These are phyloP conservation scores for Tachina grossa DNA, from an alignment of 2,888 invertebrate genomes.

Conservation along the genomic window DNA sequence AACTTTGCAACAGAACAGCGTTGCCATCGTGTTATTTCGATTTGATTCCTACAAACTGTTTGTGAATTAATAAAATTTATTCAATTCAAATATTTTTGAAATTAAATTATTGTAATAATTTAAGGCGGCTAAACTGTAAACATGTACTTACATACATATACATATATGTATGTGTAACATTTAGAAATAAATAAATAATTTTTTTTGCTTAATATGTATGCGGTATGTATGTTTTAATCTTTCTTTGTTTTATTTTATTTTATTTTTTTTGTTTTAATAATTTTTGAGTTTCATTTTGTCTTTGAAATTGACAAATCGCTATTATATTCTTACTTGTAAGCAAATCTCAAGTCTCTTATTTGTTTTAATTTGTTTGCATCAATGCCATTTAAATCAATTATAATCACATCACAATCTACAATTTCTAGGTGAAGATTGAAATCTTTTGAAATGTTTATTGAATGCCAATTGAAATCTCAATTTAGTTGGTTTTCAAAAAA, in stretches of 20 bases:
- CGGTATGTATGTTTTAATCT: too few species aligned
- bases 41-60: too few species aligned
- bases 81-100: too few species aligned
- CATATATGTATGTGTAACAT: too few species aligned
- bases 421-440: slow-evolving; percentile 19
- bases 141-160: too few species aligned
- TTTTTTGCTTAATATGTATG: too few species aligned
- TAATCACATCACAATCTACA: slow-evolving; percentile 38
- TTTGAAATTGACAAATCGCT: slow-evolving; percentile 3
- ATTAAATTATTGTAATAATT: too few species aligned
- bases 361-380: slow-evolving; percentile 8
- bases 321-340: slow-evolving; percentile 5
- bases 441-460: slow-evolving; percentile 35
- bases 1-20: too few species aligned
- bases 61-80: too few species aligned
- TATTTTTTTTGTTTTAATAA: neutral
- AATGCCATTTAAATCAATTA: slow-evolving; percentile 30
- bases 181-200: too few species aligned
- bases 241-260: neutral
- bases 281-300: neutral
- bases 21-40: too few species aligned
- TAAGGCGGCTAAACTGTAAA: too few species aligned
- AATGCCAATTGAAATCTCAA: slow-evolving; percentile 55
- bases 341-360: slow-evolving; percentile 12
- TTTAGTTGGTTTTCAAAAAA: slow-evolving; percentile 29